phyloP scores from a whole-genome alignment of 1,140 invertebrate species.

The Drosophila dunni region DNA sequence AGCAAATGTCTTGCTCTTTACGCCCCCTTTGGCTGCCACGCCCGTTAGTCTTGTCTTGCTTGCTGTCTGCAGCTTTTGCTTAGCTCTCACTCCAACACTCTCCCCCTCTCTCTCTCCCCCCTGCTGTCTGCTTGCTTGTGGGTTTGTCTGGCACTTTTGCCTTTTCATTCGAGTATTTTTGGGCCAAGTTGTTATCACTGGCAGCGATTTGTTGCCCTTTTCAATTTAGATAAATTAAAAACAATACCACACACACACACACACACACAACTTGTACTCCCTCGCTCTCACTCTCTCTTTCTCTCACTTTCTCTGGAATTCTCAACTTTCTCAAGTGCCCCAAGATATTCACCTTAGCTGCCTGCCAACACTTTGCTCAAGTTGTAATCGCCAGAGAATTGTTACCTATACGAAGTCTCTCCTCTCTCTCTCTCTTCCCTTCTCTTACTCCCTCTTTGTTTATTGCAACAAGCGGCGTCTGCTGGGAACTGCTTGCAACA shows the following conservation, averaged over 20 bases:
- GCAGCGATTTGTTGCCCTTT: conserved; percentile 79
- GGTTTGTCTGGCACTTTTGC: conserved; percentile 49
- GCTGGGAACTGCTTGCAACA: conserved; percentile 37
- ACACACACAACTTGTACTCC: conserved; percentile 46
- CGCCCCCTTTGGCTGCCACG: conserved; percentile 13
- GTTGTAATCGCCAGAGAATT: conserved; percentile 70
- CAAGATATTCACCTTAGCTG: conserved; percentile 44
- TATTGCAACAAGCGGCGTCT: conserved; percentile 56
- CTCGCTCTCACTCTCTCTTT: not conserved
- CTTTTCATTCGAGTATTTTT: conserved; percentile 24
- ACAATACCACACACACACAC: conserved; percentile 63
- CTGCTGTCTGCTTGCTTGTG: conserved; percentile 23
- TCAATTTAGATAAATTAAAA: conserved; percentile 83
- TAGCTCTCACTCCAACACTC: conserved; percentile 6
- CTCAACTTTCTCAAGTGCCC: conserved; percentile 13
- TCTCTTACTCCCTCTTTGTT: conserved; percentile 37
- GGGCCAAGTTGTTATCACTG: conserved; percentile 44
- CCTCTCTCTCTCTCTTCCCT: conserved; percentile 3
- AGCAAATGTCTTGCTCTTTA: conserved; percentile 82
- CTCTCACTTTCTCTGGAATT: not conserved
- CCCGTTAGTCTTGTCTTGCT: conserved; percentile 7
- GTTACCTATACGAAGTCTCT: conserved; percentile 36
- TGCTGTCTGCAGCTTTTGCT: conserved; percentile 19
- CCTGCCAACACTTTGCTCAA: conserved; percentile 69
- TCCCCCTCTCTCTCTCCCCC: not conserved